phyloP scores from a whole-genome alignment of 2,113 vertebrate species.

The Calypte anna region DNA sequence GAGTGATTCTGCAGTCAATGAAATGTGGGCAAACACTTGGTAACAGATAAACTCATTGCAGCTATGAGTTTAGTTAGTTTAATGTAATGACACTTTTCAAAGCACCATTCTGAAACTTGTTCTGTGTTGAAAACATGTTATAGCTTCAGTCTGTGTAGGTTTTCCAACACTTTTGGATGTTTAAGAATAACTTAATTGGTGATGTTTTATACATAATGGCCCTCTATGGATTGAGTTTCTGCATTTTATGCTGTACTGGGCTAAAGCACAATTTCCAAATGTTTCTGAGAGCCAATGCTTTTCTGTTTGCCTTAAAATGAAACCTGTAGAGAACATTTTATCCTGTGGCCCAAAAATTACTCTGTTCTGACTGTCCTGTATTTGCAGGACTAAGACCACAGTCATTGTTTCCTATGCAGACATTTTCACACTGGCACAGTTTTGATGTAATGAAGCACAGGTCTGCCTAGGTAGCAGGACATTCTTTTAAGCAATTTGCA shows the following conservation, averaged over 20 bases:
- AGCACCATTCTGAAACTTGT: background rate
- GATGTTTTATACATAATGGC: background rate
- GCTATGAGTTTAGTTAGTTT: background rate
- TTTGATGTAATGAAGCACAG: slow-evolving; percentile 14
- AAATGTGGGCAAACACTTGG: background rate
- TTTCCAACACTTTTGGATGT: background rate
- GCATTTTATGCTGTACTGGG: background rate
- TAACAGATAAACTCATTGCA: background rate
- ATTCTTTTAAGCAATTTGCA: slow-evolving; percentile 28
- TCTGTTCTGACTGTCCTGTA: background rate
- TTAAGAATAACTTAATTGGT: background rate
- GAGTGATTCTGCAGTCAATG: background rate
- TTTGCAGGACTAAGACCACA: background rate
- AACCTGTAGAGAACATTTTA: slow-evolving; percentile 10
- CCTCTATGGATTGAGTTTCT: background rate
- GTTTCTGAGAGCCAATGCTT: background rate
- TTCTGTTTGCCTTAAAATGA: background rate
- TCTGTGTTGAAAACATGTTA: background rate
- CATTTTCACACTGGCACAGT: background rate
- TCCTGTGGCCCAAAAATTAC: background rate
- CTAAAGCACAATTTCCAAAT: slow-evolving; percentile 15
- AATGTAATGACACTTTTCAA: background rate
- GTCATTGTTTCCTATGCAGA: background rate
- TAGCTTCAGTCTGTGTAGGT: background rate
- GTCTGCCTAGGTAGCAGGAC: background rate